Percentiles rank a stretch among this genome's conserved stretches.
phyloP scores from a whole-genome alignment of 2,888 invertebrate genomes.

The Criorhina ranunculi region DNA sequence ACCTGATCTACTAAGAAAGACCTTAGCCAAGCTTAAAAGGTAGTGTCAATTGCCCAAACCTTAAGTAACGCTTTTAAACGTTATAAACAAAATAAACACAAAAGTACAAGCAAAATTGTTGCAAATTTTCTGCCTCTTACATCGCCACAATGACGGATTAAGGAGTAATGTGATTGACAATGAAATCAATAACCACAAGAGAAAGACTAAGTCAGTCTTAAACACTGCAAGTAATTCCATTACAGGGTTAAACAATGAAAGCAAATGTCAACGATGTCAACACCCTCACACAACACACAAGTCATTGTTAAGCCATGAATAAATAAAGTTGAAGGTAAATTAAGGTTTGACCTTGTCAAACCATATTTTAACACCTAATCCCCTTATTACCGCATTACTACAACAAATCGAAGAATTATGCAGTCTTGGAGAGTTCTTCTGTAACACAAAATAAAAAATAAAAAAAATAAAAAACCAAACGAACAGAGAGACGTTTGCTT shows the following conservation, averaged over 20 bases:
- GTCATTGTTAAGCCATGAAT: not conserved
- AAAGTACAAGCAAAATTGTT: not conserved
- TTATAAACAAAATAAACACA: not conserved
- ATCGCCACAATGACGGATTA: not conserved
- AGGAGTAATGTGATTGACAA: not conserved
- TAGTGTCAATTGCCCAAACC: not conserved
- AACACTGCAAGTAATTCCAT: conserved; percentile 5
- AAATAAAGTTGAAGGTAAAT: conserved; percentile 10
- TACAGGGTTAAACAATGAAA: not conserved
- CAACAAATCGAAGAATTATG: not conserved
- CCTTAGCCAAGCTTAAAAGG: too few species aligned
- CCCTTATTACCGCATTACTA: not conserved
- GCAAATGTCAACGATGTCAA: conserved; percentile 10
- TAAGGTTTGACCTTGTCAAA: not conserved
- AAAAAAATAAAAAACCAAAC: not conserved
- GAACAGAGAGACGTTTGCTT: not conserved
- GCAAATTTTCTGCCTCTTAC: conserved; percentile 1
- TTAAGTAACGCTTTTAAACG: not conserved
- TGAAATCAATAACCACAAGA: not conserved
- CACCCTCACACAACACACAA: not conserved
- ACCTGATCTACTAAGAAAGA: too few species aligned
- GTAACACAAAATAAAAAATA: conserved; percentile 77
- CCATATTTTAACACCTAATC: conserved; percentile 4
- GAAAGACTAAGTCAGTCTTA: not conserved
- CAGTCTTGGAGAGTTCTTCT: conserved; percentile 1